Percentiles rank a stretch among this genome's conserved stretches.
Evolutionary conservation across 2,888 invertebrate genomes (phyloP).

Genomic region (Lampropteryx suffumata): DNA sequence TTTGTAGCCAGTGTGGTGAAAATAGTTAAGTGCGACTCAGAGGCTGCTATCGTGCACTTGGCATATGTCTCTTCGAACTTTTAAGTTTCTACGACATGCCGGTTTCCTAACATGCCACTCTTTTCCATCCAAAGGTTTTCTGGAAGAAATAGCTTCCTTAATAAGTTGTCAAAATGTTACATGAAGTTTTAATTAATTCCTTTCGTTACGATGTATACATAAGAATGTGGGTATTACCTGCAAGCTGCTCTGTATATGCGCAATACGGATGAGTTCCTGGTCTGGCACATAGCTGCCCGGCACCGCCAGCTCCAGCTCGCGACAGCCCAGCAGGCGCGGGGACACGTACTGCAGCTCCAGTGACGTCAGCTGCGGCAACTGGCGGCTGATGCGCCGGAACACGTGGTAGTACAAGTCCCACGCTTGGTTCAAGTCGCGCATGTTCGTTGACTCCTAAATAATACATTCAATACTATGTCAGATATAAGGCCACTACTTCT

Average conservation of each 20-base stretch:
- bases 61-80: too few relatives aligned
- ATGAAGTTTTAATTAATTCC: too few relatives aligned
- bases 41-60: too few relatives aligned
- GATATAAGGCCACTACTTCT: too few relatives aligned
- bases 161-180: too few relatives aligned
- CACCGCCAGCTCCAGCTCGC: constrained; percentile 97
- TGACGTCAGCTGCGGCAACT: constrained; percentile 95
- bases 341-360: constrained; percentile 97
- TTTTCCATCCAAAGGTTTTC: too few relatives aligned
- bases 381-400: constrained; percentile 97
- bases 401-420: constrained; percentile 99
- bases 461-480: not conserved
- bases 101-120: too few relatives aligned
- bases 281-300: constrained; percentile 99
- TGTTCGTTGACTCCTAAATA: constrained; percentile 87
- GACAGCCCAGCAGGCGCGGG: constrained; percentile 93
- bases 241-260: constrained; percentile 94
- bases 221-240: constrained; percentile 83
- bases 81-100: too few relatives aligned
- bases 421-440: constrained; percentile 97
- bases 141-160: too few relatives aligned
- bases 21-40: too few relatives aligned
- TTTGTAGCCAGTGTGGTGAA: too few relatives aligned
- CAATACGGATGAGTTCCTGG: constrained; percentile 93
- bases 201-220: too few relatives aligned